A percentile compares a stretch with the other conserved stretches of the same genome.
phyloP scores from a whole-genome alignment of 1,140 invertebrate species.

The Steinernema khuongi region DNA sequence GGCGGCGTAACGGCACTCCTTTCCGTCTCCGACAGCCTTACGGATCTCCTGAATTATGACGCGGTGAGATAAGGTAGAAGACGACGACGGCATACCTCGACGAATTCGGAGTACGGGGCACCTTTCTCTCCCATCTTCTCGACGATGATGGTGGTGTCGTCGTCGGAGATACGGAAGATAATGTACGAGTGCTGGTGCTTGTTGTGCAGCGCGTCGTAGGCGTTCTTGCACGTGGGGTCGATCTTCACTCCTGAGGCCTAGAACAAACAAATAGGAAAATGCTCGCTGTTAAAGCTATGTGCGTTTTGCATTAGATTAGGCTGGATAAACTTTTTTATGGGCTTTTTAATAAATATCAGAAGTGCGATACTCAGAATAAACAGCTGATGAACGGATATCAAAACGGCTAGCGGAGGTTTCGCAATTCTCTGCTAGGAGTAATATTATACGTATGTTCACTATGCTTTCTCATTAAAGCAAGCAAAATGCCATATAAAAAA shows the following conservation, averaged over 20 bases:
- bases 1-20: constrained; percentile 57
- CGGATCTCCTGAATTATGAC: constrained; percentile 47
- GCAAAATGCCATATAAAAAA: no score
- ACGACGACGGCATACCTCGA: constrained; percentile 40
- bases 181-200: constrained; percentile 55
- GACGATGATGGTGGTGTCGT: constrained; percentile 57
- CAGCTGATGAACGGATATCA: no score
- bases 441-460: no score
- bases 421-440: no score
- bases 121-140: constrained; percentile 58
- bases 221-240: constrained; percentile 54
- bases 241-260: constrained; percentile 58
- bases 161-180: constrained; percentile 55
- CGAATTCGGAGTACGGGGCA: constrained; percentile 57
- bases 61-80: not conserved
- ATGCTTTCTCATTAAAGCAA: no score
- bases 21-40: constrained; percentile 51
- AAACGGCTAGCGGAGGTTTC: no score
- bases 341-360: no score
- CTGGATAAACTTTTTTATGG: no score
- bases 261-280: not conserved
- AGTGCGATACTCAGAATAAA: no score
- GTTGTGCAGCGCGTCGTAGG: constrained; percentile 57
- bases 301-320: no score
- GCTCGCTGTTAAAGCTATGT: not conserved